Conservation (phyloP, 2,888 invertebrate genomes). For the Amphipoea lucens region DNA sequence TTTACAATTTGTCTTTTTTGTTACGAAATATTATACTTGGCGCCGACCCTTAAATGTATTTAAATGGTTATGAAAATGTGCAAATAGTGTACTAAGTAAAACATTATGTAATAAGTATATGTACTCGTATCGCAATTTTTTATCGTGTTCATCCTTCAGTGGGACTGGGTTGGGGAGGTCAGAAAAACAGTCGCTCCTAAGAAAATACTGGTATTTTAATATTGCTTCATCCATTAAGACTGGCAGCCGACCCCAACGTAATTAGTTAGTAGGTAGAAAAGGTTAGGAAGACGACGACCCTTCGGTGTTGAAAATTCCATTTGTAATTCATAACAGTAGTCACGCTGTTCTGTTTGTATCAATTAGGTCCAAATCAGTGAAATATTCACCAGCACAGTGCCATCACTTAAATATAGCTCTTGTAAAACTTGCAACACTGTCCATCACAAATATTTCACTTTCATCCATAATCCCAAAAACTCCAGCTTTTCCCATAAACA, state of each 20-base stretch:
- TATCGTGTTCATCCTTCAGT: neutral
- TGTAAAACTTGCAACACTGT: neutral
- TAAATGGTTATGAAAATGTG: neutral
- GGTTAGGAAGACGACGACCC: neutral
- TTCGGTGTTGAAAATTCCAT: neutral
- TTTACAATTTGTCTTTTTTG: slow-evolving; percentile 48
- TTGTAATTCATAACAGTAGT: neutral
- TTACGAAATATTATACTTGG: slow-evolving; percentile 34
- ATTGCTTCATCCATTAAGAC: neutral
- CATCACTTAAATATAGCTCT: neutral
- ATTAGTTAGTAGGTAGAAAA: neutral
- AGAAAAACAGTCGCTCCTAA: neutral
- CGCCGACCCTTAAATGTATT: slow-evolving; percentile 1
- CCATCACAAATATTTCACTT: neutral
- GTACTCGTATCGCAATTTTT: neutral
- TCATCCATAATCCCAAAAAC: slow-evolving; percentile 1
- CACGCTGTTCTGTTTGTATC: neutral
- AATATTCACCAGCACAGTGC: neutral
- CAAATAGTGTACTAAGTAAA: neutral
- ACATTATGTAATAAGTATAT: neutral
- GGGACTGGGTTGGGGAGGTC: neutral
- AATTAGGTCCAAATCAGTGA: neutral
- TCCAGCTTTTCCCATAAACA: slow-evolving; percentile 17
- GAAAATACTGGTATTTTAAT: neutral
- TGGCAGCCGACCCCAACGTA: neutral